A percentile compares a stretch with the other conserved stretches of the same genome.
phyloP scores from a whole-genome alignment of 2,113 vertebrate species.

The Orcinus orca region DNA sequence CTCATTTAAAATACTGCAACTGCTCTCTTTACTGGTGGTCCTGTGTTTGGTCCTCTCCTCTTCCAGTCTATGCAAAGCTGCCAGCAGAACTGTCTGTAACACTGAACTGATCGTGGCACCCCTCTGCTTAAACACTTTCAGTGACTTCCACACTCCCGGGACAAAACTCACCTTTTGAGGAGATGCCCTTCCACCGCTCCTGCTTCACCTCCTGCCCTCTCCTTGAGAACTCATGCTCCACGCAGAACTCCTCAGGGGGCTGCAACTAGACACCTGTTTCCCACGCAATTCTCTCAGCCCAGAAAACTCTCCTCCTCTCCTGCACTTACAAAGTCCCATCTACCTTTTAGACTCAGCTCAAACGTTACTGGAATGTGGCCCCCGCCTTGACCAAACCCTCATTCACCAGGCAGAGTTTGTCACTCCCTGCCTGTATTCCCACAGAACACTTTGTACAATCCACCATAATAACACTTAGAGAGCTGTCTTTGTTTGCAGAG shows the following conservation, averaged over 20 bases:
- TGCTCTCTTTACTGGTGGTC: background rate
- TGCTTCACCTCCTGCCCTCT: background rate
- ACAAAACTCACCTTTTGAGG: background rate
- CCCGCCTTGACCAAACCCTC: background rate
- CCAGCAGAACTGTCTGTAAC: background rate
- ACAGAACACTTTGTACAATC: background rate
- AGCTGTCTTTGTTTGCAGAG: background rate
- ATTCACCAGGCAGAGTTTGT: background rate
- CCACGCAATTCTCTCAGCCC: background rate
- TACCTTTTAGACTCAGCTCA: background rate
- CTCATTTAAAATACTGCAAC: background rate
- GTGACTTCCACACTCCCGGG: background rate
- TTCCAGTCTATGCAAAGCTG: background rate
- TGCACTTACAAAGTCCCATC: background rate
- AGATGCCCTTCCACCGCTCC: background rate
- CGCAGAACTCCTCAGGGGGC: background rate
- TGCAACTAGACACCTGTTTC: background rate
- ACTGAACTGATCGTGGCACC: background rate
- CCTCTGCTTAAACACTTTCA: background rate
- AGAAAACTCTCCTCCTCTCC: background rate
- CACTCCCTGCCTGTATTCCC: background rate
- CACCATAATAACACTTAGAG: background rate
- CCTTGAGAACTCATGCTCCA: background rate
- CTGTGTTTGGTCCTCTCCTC: background rate
- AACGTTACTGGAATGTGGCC: background rate